Base-by-base conservation (phyloP, 2,888 invertebrate species). In the Phyto melanocephala region DNA sequence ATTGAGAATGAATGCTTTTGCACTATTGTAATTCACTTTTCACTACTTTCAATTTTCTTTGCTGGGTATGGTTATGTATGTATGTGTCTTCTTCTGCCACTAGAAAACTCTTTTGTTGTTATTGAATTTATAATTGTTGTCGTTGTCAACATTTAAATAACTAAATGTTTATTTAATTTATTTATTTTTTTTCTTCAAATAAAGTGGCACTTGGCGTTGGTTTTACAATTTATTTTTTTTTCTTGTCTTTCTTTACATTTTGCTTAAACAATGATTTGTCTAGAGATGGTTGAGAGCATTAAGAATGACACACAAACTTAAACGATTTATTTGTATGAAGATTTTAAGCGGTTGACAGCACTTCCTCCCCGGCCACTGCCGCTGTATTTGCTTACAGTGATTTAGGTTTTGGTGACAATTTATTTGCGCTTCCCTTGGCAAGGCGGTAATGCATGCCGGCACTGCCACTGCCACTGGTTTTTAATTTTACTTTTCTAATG, bases 321-420 rank as follows among this genome's bases (percentile, higher is more conserved):
- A 67, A 22, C 17, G 67, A 22, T 45, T 52, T 35, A 65, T 65
- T 67, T 67, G 50, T 62, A 77, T 77, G 52, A 77, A 77, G 72
- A 74, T 80, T 80, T 80, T 67, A 71, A 60, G 22, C 37, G 54
- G 42, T 45, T 80, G 67, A 52, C 70, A 78, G 28, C 28, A 78
- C 78, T 78, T 77, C 70, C 42, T 10, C 1, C 40, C 56, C 63
- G 56, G 35, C 63, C 74, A 65, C 54, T 56, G 60, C 6, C 60
- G 15, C 17, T 60, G 75, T 17, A 15, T 76, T 68, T 68, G 52
- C 68, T 68, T 68, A 42, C 68, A 52, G 60, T 65, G 76, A 71
- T 76, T 80, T 71, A 40, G 63, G 65, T 65, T 76, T 80, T 80
- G 60, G 80, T 75, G 80, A 75, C 80, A 80, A 75, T 70, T 75